Evolutionary conservation across 1,140 invertebrate genomes (phyloP).

Genomic region (Ceratosolen solmsi): DNA sequence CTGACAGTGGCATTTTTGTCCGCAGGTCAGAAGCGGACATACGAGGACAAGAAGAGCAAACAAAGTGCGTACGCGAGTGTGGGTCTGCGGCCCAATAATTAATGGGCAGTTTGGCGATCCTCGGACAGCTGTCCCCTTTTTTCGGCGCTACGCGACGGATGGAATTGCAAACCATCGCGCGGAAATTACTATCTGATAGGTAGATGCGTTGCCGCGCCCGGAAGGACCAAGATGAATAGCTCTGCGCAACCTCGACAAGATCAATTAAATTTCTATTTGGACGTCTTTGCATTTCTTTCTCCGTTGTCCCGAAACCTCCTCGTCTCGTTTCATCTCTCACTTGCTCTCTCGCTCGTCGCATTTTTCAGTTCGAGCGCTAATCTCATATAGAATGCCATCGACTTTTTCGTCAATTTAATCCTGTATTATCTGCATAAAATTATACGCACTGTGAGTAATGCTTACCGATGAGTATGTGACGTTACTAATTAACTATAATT

Average conservation of each 20-base stretch:
- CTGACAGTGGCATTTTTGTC: slow-evolving; percentile 40
- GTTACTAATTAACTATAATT: too few species aligned
- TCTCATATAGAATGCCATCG: slow-evolving; percentile 17
- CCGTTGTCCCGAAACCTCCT: background rate
- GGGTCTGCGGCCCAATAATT: slow-evolving; percentile 62
- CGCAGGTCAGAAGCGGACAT: background rate
- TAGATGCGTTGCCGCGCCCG: slow-evolving; percentile 62
- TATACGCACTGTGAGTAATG: background rate
- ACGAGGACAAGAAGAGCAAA: background rate
- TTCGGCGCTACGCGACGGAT: slow-evolving; percentile 59
- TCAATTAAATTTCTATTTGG: slow-evolving; percentile 75
- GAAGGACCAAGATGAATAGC: slow-evolving; percentile 74
- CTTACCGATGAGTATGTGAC: too few species aligned
- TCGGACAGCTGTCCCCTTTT: slow-evolving; percentile 71
- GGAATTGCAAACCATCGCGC: slow-evolving; percentile 60
- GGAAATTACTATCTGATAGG: slow-evolving; percentile 61
- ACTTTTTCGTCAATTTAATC: slow-evolving; percentile 2
- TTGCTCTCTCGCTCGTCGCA: slow-evolving; percentile 29
- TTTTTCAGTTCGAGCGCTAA: slow-evolving; percentile 45
- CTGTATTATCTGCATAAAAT: background rate
- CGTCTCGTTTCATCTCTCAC: slow-evolving; percentile 26
- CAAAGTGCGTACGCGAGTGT: slow-evolving; percentile 6
- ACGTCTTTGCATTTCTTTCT: slow-evolving; percentile 56
- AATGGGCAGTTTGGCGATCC: slow-evolving; percentile 72
- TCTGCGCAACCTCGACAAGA: slow-evolving; percentile 72